phyloP scores from a whole-genome alignment of 2,797 vertebrate species.

The Notolepis coatsorum region DNA sequence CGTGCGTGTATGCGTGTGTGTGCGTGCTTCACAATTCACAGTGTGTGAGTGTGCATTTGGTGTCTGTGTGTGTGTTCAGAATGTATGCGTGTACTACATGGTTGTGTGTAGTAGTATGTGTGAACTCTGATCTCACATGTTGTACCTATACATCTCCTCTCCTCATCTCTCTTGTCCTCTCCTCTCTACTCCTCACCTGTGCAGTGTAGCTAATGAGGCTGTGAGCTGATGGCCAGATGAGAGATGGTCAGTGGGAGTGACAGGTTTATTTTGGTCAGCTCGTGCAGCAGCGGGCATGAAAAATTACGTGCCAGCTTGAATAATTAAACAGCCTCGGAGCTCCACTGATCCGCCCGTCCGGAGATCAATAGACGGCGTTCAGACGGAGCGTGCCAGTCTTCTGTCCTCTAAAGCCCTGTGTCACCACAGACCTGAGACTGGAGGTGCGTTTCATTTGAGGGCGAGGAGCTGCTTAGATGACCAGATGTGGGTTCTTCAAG shows the following conservation, averaged over 20 bases:
- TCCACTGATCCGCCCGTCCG: constrained; percentile 54
- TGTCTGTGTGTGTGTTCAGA: too few relatives aligned
- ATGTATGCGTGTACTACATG: too few relatives aligned
- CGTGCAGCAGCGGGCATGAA: constrained; percentile 50
- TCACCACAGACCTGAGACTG: constrained; percentile 11
- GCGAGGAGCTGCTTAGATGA: constrained; percentile 4
- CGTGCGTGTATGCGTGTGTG: too few relatives aligned
- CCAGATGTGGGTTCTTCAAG: constrained; percentile 12
- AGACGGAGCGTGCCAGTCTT: constrained; percentile 42
- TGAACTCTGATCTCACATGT: too few relatives aligned
- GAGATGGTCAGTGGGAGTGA: constrained; percentile 57
- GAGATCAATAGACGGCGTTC: constrained; percentile 74
- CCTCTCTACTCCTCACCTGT: too few relatives aligned
- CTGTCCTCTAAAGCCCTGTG: constrained; percentile 49
- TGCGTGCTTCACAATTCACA: too few relatives aligned
- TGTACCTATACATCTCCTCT: too few relatives aligned
- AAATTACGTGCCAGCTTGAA: constrained; percentile 68
- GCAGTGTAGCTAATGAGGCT: constrained; percentile 63
- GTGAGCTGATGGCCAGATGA: constrained; percentile 58
- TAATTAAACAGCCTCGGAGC: constrained; percentile 71
- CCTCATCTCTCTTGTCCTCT: too few relatives aligned
- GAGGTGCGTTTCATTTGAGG: constrained; percentile 24
- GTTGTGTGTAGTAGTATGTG: too few relatives aligned
- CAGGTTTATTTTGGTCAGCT: constrained; percentile 65
- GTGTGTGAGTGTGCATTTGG: too few relatives aligned